phyloP scores from a whole-genome alignment of 2,797 vertebrate species.

The Todus mexicanus region DNA sequence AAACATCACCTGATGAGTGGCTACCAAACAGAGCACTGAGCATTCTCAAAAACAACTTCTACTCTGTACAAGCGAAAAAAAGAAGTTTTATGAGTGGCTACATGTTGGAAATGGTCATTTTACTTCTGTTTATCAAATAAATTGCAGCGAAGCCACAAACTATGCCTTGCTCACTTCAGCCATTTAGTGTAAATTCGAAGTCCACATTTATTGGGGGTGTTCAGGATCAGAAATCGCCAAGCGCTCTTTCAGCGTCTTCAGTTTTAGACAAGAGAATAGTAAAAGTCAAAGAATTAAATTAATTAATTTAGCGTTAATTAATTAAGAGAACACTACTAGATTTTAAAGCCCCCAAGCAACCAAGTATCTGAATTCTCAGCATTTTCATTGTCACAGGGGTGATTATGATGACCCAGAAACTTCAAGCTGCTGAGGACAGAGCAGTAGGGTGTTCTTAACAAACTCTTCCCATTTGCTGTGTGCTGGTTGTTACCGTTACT shows the following conservation, averaged over 20 bases:
- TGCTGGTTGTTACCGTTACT: not conserved
- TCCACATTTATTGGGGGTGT: not conserved
- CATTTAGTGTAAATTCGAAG: not conserved
- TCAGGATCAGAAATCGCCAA: not conserved
- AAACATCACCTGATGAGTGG: not conserved
- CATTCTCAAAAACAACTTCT: not conserved
- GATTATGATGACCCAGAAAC: not conserved
- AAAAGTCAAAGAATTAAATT: not conserved
- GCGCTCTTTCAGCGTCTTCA: not conserved
- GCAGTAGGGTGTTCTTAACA: not conserved
- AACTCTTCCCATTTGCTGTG: not conserved
- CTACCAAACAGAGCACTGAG: not conserved
- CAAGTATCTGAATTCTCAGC: not conserved
- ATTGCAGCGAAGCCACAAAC: not conserved
- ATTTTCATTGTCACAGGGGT: not conserved
- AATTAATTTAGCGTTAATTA: not conserved
- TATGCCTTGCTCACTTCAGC: not conserved
- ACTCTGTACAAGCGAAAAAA: not conserved
- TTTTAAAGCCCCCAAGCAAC: fast-evolving
- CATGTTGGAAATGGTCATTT: not conserved
- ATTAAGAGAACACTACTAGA: not conserved
- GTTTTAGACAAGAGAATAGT: not conserved
- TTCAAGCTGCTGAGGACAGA: not conserved
- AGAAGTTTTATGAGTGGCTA: not conserved
- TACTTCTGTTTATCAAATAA: not conserved